phyloP scores from a whole-genome alignment of 2,113 vertebrate genomes.

The Scartelaos histophorus region DNA sequence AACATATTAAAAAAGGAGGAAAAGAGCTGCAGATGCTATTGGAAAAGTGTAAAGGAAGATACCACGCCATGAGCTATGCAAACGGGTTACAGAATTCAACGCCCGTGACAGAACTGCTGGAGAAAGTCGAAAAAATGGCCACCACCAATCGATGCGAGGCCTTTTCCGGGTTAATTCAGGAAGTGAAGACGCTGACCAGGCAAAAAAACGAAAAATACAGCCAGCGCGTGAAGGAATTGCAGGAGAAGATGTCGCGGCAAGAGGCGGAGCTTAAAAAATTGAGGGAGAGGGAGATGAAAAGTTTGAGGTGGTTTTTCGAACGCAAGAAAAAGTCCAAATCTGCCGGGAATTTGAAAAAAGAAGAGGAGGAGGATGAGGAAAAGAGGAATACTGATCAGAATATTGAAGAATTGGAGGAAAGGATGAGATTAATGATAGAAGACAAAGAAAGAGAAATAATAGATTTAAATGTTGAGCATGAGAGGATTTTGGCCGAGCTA shows the following conservation, averaged over 20 bases:
- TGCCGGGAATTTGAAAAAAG: conserved; percentile 48
- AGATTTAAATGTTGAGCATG: conserved; percentile 65
- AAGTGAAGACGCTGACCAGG: conserved; percentile 66
- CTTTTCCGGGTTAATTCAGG: conserved; percentile 68
- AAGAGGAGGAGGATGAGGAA: conserved; percentile 68
- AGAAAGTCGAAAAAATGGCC: conserved; percentile 75
- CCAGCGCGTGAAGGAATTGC: conserved; percentile 63
- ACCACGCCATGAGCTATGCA: conserved; percentile 64
- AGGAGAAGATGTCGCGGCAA: conserved; percentile 68
- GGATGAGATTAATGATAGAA: conserved; percentile 70
- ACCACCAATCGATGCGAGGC: conserved; percentile 70
- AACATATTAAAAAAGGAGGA: conserved; percentile 71
- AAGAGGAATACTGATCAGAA: conserved; percentile 24
- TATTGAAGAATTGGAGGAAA: conserved; percentile 67
- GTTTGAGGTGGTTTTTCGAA: conserved; percentile 72
- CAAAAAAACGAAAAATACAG: conserved; percentile 67
- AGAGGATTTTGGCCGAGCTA: conserved; percentile 36
- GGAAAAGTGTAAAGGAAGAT: conserved; percentile 68
- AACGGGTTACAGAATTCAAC: conserved; percentile 28
- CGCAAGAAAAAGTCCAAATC: conserved; percentile 69
- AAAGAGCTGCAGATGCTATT: conserved; percentile 67
- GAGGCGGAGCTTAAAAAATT: conserved; percentile 69
- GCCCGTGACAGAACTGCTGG: conserved; percentile 64
- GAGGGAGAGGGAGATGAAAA: conserved; percentile 73
- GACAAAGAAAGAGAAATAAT: conserved; percentile 74